These are phyloP conservation scores for Anas platyrhynchos DNA, from an alignment of 2,113 vertebrate genomes.

Conservation along the genomic window DNA sequence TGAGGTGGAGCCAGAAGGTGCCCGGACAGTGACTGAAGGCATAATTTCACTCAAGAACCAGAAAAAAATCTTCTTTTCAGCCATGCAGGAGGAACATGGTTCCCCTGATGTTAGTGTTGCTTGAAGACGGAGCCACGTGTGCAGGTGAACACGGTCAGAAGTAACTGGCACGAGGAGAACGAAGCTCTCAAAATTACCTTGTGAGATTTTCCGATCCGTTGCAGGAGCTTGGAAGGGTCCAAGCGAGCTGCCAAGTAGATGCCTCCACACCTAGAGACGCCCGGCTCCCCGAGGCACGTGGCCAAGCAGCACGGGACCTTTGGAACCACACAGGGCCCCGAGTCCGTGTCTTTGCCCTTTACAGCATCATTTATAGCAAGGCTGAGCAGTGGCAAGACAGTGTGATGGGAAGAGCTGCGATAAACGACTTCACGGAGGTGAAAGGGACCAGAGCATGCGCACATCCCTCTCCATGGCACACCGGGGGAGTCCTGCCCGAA, in stretches of 20 bases:
- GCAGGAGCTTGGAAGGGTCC: neutral
- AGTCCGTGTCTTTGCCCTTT: neutral
- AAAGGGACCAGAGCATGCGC: constrained; percentile 32
- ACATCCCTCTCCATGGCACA: neutral
- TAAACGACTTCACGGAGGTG: neutral
- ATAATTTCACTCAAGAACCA: neutral
- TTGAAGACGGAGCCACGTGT: constrained; percentile 41
- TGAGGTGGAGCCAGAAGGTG: constrained; percentile 17
- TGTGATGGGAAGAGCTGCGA: neutral
- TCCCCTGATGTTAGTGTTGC: neutral
- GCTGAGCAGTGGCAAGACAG: neutral
- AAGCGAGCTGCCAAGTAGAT: neutral
- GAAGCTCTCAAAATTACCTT: neutral
- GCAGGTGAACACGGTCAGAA: constrained; percentile 42
- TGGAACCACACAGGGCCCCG: neutral
- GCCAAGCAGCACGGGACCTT: neutral
- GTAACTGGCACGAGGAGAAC: neutral
- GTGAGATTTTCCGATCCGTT: neutral
- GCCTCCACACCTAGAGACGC: neutral
- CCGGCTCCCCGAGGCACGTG: neutral
- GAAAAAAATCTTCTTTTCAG: constrained; percentile 14
- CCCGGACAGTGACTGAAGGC: neutral
- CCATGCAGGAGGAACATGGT: neutral
- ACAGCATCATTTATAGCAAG: neutral
- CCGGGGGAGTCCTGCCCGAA: neutral